Base-by-base conservation (phyloP, 2,113 vertebrate species). In the Colistium nudipinnis region DNA sequence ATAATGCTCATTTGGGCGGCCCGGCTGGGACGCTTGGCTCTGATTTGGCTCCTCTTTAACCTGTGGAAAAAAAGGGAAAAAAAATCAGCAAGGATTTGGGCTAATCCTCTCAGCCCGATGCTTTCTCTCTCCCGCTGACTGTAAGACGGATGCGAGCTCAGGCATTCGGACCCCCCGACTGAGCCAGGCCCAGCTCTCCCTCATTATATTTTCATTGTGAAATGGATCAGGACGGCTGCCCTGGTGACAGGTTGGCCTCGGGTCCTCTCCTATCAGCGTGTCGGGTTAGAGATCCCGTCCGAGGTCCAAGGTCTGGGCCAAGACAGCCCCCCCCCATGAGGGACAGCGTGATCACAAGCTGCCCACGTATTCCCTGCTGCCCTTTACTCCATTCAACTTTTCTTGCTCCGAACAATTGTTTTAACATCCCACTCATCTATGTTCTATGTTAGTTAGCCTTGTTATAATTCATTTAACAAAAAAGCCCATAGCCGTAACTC, bases 41-140 rank as follows among this genome's bases (percentile, higher is more conserved):
- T 1, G 36, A 81, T 80, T 74, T 63, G 63, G 64, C 53, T 78
- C 66, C 77, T 83, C 74, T 81, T 87, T 81, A 87, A 85, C 78
- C 73, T 59, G 0, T 52, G 62, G 76, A 85, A 88, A 89, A 82
- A 75, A 57, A n/a, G n/a, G n/a, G n/a, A n/a, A n/a, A 4, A 81
- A 80, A 80, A 82, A 80, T 81, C 83, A 81, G 87, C 66, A 56
- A 80, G 82, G 85, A 87, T 90, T 85, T 88, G 80, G 57, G 51
- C 53, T 89, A 89, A 89, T 89, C 89, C 87, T 85, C 87, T 90
- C 84, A 84, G 71, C 59, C 62, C 19, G 25, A 55, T 68, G 72
- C 84, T 76, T 82, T 84, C 78, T 82, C 82, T 83, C 86, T 74
- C 80, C 73, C 73, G 75, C 83, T 14, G 81, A 79, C 79, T 76